A percentile compares a stretch with the other conserved stretches of the same genome.
phyloP scores from a whole-genome alignment of 2,113 vertebrate genomes.

The Fukomys damarensis region DNA sequence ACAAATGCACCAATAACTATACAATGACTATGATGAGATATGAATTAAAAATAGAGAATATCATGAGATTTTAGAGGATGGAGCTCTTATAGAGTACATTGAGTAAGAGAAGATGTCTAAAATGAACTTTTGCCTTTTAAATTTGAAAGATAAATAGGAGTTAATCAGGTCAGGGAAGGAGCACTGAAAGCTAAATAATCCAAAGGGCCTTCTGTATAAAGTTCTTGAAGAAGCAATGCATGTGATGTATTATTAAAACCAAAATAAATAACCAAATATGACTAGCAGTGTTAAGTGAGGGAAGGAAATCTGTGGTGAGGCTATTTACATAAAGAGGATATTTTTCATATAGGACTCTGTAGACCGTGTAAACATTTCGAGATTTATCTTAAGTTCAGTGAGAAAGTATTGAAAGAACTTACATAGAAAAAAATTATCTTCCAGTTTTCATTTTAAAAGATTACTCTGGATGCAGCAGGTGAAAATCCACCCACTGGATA shows the following conservation, averaged over 20 bases:
- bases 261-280: background rate
- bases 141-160: background rate
- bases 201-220: background rate
- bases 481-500: background rate
- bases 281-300: background rate
- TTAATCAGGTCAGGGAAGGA: background rate
- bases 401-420: background rate
- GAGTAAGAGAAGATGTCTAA: background rate
- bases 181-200: background rate
- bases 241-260: background rate
- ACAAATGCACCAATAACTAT: background rate
- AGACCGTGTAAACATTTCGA: background rate
- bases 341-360: background rate
- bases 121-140: background rate
- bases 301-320: background rate
- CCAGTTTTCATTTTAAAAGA: constrained; percentile 27
- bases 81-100: background rate
- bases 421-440: background rate
- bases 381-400: background rate
- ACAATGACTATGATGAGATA: background rate
- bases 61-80: background rate
- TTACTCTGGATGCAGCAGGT: background rate
- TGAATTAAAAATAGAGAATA: background rate
- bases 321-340: background rate
- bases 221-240: background rate